These are phyloP conservation scores for Eptesicus fuscus DNA, from an alignment of 2,113 vertebrate genomes.

Conservation along the genomic window DNA sequence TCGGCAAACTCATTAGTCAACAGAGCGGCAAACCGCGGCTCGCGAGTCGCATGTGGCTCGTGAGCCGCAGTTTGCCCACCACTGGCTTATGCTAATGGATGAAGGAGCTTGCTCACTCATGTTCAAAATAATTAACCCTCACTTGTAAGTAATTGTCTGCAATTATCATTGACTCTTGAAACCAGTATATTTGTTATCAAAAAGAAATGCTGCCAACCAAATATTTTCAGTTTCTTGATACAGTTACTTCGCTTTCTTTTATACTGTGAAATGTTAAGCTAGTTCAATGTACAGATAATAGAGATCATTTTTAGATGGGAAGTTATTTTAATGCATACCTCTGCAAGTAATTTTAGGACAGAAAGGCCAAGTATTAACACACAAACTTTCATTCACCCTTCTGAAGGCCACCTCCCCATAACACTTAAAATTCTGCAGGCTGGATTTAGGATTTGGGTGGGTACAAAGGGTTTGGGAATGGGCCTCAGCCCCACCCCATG, in stretches of 20 bases:
- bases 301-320: neutral
- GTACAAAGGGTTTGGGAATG: neutral
- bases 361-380: neutral
- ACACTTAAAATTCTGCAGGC: neutral
- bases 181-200: neutral
- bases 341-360: slow-evolving; percentile 19
- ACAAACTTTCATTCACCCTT: neutral
- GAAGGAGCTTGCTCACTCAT: neutral
- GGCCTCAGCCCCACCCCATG: neutral
- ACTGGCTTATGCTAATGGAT: neutral
- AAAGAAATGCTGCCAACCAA: neutral
- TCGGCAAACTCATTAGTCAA: too few relatives aligned
- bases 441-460: neutral
- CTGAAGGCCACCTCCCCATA: neutral
- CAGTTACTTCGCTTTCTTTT: neutral
- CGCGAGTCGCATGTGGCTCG: too few relatives aligned
- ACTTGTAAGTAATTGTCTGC: neutral
- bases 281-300: neutral
- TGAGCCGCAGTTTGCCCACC: too few relatives aligned
- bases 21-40: too few relatives aligned
- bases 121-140: neutral
- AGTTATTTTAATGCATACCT: neutral
- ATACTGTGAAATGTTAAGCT: neutral
- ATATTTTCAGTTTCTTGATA: neutral
- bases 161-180: neutral